Evolutionary conservation across 2,113 vertebrate species (phyloP), one percentile per base, ranked within the genome.

Genomic region (Callithrix jacchus): DNA sequence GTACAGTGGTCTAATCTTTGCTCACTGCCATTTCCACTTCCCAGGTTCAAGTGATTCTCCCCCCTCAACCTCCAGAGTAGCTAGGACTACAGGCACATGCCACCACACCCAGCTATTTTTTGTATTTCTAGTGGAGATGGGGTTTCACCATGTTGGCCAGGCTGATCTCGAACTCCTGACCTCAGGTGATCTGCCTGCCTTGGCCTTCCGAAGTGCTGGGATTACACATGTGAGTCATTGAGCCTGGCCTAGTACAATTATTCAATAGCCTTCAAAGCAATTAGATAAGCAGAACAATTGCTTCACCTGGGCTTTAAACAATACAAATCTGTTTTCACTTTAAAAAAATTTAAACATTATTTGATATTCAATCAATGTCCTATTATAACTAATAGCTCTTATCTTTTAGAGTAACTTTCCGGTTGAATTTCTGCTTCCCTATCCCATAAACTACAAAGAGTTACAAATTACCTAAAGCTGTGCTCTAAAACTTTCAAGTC

Each of bases 261-360:
- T 54, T 89, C 64, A 85, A 61, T 77, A 40, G 58, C 11, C 20
- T 54, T 97, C 91, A 91, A 96, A 89, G 25, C 17, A 76, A 58
- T 91, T 54, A 85, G 23, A 80, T 89, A 86, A 73, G 42, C 18
- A 61, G 8, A 94, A 83, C 21, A 94, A 13, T n/a, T 70, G 37
- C 5, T 42, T 40, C 23, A 74, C 23, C 14, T 76, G 20, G 56
- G 37, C 66, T 93, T 76, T 95, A 45, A 88, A 76, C 37, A 91
- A 91, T 27, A 87, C 86, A 90, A 82, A 73, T 25, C 1, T 40
- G 13, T 40, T 71, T 61, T 87, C 32, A 49, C 21, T 79, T 90
- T 58, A 12, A 40, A 71, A 66, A 8, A 42, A 94, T 79, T 76
- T 52, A 88, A 93, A 86, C 8, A 40, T 71, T 77, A 12, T 49